These are phyloP conservation scores for Beris morrisii DNA, from an alignment of 2,888 invertebrate species.

Conservation along the genomic window DNA sequence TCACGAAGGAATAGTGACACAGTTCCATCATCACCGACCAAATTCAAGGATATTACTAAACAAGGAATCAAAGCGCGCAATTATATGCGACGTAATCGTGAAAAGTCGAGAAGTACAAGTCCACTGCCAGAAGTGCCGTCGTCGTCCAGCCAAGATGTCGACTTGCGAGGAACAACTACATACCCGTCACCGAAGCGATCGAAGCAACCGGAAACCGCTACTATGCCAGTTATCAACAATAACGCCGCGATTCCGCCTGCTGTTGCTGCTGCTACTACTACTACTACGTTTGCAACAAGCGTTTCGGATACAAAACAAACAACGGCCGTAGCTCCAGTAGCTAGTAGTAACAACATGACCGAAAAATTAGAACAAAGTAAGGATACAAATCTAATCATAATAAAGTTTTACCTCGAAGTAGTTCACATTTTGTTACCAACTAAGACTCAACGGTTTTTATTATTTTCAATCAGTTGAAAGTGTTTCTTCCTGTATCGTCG, in stretches of 20 bases:
- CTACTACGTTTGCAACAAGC: neutral
- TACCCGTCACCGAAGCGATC: slow-evolving; percentile 30
- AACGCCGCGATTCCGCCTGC: neutral
- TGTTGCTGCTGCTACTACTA: neutral
- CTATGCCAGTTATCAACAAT: neutral
- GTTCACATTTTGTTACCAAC: slow-evolving; percentile 40
- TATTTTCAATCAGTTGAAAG: no score
- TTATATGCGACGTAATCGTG: slow-evolving; percentile 68
- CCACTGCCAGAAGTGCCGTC: slow-evolving; percentile 20
- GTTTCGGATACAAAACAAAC: neutral
- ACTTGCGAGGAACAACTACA: slow-evolving; percentile 32
- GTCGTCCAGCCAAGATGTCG: slow-evolving; percentile 38
- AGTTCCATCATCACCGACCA: slow-evolving; percentile 17
- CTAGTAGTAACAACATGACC: slow-evolving; percentile 26
- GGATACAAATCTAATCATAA: slow-evolving; percentile 29
- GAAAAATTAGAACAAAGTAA: slow-evolving; percentile 40
- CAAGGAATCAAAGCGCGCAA: slow-evolving; percentile 63
- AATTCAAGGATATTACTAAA: slow-evolving; percentile 63
- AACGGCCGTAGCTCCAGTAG: neutral
- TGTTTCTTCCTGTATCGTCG: no score
- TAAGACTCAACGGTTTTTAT: no score
- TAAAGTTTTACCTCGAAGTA: slow-evolving; percentile 38
- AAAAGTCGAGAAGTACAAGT: slow-evolving; percentile 63
- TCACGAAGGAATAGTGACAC: slow-evolving; percentile 3
- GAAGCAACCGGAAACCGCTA: slow-evolving; percentile 3